These are phyloP conservation scores for Galaxea fascicularis DNA, from an alignment of 92 coral and sea anemone species.

Conservation along the genomic window DNA sequence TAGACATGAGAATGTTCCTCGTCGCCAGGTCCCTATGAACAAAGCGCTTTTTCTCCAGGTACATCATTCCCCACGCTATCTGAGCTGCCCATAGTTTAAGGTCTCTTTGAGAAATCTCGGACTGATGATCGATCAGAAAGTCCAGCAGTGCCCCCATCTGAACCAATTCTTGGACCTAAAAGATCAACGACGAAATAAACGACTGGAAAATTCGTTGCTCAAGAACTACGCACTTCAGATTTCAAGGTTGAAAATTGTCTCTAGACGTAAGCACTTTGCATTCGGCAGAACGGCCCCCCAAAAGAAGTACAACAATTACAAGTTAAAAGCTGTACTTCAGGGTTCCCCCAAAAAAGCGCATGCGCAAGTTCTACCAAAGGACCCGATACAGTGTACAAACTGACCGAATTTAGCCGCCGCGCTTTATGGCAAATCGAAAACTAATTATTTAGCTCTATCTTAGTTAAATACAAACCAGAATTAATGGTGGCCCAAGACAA, in stretches of 20 bases:
- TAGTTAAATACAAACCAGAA: slow-evolving; percentile 71
- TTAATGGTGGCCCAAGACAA: slow-evolving; percentile 99
- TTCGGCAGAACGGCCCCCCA: too few species aligned
- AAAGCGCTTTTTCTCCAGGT: slow-evolving; percentile 96
- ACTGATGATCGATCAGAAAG: slow-evolving; percentile 80
- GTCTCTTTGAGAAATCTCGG: slow-evolving; percentile 85
- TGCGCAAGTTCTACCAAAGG: too few species aligned
- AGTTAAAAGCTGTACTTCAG: too few species aligned
- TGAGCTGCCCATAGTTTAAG: slow-evolving; percentile 99
- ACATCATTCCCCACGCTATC: slow-evolving; percentile 99
- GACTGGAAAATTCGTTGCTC: too few species aligned
- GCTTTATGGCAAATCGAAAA: too few species aligned
- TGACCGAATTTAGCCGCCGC: too few species aligned
- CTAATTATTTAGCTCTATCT: not conserved
- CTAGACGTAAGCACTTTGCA: too few species aligned
- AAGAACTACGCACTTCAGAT: too few species aligned
- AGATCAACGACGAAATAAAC: not conserved
- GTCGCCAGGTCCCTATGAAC: slow-evolving; percentile 99
- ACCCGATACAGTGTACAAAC: too few species aligned
- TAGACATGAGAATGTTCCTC: slow-evolving; percentile 93
- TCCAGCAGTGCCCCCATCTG: slow-evolving; percentile 97
- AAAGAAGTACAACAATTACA: too few species aligned
- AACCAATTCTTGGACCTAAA: slow-evolving; percentile 95
- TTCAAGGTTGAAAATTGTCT: too few species aligned
- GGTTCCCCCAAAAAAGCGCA: too few species aligned